Conservation (phyloP, 2,888 invertebrate species). For the Elysia crispata region DNA sequence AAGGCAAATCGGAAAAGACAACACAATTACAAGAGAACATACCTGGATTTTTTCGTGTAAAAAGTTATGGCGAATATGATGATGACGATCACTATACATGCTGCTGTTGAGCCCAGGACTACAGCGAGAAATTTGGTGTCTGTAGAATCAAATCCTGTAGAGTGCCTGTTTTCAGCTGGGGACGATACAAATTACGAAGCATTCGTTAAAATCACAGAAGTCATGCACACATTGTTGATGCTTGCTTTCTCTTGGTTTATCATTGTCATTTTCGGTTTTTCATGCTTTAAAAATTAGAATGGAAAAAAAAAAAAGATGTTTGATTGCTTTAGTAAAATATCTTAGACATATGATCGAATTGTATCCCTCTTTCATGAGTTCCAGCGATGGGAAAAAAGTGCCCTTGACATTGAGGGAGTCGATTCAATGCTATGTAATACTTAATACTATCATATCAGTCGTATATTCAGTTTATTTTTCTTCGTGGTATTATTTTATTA, state of each 20-base stretch:
- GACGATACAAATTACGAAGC: not conserved
- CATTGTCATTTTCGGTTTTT: not conserved
- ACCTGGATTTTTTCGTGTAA: conserved; percentile 57
- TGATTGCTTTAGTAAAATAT: too few species aligned
- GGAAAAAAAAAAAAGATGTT: too few species aligned
- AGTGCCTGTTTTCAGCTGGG: conserved; percentile 45
- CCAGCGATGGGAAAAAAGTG: too few species aligned
- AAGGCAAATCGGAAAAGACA: too few species aligned
- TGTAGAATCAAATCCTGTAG: conserved; percentile 53
- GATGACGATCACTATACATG: conserved; percentile 64
- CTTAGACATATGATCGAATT: too few species aligned
- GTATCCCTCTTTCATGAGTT: too few species aligned
- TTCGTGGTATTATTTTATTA: too few species aligned
- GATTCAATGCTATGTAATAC: too few species aligned
- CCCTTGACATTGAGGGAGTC: too few species aligned
- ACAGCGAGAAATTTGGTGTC: conserved; percentile 69
- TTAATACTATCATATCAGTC: too few species aligned
- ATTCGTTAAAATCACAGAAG: not conserved
- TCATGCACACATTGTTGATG: not conserved
- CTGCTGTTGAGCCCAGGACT: conserved; percentile 65
- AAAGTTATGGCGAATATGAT: conserved; percentile 64
- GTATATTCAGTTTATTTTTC: too few species aligned
- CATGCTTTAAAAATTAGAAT: too few species aligned
- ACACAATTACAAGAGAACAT: not conserved
- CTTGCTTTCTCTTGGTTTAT: not conserved